These are phyloP conservation scores for Istiophorus platypterus DNA, from an alignment of 2,113 vertebrate genomes.

Conservation along the genomic window DNA sequence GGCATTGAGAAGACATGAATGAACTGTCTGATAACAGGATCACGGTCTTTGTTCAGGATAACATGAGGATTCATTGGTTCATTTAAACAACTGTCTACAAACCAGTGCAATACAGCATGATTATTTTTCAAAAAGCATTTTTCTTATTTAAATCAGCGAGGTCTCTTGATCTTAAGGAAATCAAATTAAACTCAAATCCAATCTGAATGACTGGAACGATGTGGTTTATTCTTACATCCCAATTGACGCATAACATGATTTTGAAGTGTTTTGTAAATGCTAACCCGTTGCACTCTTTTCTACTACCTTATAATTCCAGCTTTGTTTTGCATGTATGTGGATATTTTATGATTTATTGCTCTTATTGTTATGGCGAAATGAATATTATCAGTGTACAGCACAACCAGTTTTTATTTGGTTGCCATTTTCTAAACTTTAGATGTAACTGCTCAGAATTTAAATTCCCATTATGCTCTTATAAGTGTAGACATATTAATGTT, in stretches of 20 bases:
- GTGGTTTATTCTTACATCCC: constrained; percentile 55
- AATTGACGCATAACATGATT: constrained; percentile 27
- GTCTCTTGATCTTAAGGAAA: constrained; percentile 71
- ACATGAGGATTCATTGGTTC: constrained; percentile 71
- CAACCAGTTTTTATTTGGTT: constrained; percentile 11
- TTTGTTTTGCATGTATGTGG: constrained; percentile 43
- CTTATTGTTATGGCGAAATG: constrained; percentile 10
- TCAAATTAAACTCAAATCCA: constrained; percentile 72
- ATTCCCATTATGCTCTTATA: not conserved
- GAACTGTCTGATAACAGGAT: constrained; percentile 78
- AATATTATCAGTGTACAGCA: constrained; percentile 32
- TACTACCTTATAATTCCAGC: constrained; percentile 31
- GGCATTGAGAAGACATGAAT: constrained; percentile 78
- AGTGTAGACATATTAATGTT: not conserved
- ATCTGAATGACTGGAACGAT: constrained; percentile 62
- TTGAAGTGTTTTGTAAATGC: constrained; percentile 39
- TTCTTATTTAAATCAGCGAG: constrained; percentile 39
- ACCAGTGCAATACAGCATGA: constrained; percentile 65
- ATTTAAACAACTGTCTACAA: constrained; percentile 76
- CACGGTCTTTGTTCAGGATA: constrained; percentile 77
- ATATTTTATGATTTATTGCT: constrained; percentile 37
- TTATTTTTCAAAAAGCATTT: constrained; percentile 70
- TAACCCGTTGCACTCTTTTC: constrained; percentile 51
- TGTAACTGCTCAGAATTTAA: not conserved
- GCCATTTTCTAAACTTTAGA: not conserved